phyloP scores from a whole-genome alignment of 2,797 vertebrate genomes.

The Furcifer pardalis region DNA sequence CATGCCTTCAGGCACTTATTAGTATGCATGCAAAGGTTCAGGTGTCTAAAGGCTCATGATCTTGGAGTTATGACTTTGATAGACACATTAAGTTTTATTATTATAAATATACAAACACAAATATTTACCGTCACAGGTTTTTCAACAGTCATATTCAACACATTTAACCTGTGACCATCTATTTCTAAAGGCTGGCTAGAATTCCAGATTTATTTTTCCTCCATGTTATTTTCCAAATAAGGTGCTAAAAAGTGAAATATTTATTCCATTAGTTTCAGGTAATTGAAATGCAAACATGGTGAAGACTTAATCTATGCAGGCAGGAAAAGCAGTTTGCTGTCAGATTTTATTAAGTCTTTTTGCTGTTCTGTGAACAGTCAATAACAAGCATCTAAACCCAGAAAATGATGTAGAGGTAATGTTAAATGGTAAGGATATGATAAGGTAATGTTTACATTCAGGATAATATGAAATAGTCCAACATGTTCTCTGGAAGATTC shows the following conservation, averaged over 20 bases:
- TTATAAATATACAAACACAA: constrained; percentile 45
- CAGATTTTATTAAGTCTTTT: constrained; percentile 83
- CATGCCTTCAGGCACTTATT: neutral
- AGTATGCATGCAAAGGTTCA: neutral
- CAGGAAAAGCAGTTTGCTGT: constrained; percentile 79
- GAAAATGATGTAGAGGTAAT: constrained; percentile 75
- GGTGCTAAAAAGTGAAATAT: constrained; percentile 77
- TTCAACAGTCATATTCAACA: constrained; percentile 51
- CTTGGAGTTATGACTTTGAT: neutral
- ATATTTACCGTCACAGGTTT: constrained; percentile 5
- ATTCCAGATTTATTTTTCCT: constrained; percentile 66
- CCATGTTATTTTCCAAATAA: constrained; percentile 69
- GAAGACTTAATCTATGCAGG: constrained; percentile 78
- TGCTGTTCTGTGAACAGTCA: constrained; percentile 75
- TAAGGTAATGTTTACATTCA: constrained; percentile 76
- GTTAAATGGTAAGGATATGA: constrained; percentile 74
- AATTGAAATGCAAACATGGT: constrained; percentile 82
- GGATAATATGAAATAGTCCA: constrained; percentile 75
- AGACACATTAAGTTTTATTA: neutral
- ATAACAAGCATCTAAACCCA: constrained; percentile 76
- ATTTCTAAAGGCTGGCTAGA: constrained; percentile 68
- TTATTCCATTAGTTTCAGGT: constrained; percentile 81
- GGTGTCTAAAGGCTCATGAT: neutral
- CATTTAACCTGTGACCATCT: constrained; percentile 64
- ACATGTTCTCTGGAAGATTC: constrained; percentile 69